phyloP scores from a whole-genome alignment of 2,797 vertebrate genomes.

The Poeciliopsis gracilis region DNA sequence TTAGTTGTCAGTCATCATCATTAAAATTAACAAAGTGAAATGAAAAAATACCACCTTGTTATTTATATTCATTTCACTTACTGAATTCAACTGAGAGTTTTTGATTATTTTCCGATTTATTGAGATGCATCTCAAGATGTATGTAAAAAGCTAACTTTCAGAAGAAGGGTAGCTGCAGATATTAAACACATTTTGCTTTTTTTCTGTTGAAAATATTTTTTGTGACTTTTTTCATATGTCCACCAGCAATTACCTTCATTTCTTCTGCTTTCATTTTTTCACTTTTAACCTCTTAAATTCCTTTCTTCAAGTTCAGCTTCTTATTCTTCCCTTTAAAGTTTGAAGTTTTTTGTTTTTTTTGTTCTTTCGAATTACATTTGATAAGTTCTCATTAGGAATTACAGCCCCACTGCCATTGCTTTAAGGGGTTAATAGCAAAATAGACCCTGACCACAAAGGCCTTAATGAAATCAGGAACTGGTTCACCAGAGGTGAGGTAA shows the following conservation, averaged over 20 bases:
- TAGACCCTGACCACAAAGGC: constrained; percentile 54
- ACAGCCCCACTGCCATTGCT: constrained; percentile 24
- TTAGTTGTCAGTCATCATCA: neutral
- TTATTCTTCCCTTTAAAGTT: constrained; percentile 19
- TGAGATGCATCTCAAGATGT: neutral
- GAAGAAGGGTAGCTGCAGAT: constrained; percentile 2
- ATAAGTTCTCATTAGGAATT: constrained; percentile 61
- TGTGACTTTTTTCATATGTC: neutral
- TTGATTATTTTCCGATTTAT: neutral
- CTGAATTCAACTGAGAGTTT: neutral
- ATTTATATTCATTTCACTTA: neutral
- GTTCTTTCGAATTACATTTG: constrained; percentile 18
- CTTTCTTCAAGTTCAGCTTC: constrained; percentile 11
- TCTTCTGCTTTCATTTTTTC: constrained; percentile 5
- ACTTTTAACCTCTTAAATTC: constrained; percentile 10
- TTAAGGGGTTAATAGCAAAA: constrained; percentile 64
- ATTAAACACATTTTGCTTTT: neutral
- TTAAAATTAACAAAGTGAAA: neutral
- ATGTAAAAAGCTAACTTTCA: constrained; percentile 4
- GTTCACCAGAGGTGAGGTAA: constrained; percentile 53
- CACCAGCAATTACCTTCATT: neutral
- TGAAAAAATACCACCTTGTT: neutral
- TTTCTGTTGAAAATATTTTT: constrained; percentile 11
- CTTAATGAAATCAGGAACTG: constrained; percentile 65
- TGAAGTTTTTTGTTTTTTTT: constrained; percentile 1